Conservation (phyloP, 2,888 invertebrate species). For the Drosophila maculinotata region DNA sequence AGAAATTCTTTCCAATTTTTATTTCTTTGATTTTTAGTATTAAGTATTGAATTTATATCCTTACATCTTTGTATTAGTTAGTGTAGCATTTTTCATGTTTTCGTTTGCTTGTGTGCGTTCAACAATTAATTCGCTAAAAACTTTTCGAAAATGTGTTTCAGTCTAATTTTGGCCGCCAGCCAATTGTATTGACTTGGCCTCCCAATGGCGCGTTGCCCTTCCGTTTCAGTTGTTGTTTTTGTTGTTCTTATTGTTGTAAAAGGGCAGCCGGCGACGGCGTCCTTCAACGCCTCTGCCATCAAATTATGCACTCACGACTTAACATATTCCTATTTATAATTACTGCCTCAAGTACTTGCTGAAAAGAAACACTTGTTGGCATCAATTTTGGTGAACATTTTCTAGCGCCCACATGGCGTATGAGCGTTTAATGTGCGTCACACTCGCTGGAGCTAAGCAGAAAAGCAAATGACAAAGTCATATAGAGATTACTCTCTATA, state of each 20-base stretch:
- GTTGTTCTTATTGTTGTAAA: slow-evolving; percentile 40
- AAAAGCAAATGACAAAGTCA: slow-evolving; percentile 17
- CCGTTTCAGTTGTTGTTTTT: slow-evolving; percentile 27
- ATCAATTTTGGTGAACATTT: slow-evolving; percentile 13
- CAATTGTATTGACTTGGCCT: slow-evolving; percentile 76
- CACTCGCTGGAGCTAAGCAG: slow-evolving; percentile 59
- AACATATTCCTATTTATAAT: slow-evolving; percentile 25
- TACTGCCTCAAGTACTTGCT: slow-evolving; percentile 26
- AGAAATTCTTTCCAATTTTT: no score
- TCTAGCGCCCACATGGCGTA: slow-evolving; percentile 60
- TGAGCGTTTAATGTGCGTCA: slow-evolving; percentile 48
- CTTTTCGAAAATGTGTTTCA: slow-evolving; percentile 42
- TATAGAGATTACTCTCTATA: slow-evolving; percentile 4
- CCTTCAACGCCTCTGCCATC: slow-evolving; percentile 46
- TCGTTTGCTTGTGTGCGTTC: slow-evolving; percentile 21
- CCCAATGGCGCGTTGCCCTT: slow-evolving; percentile 58
- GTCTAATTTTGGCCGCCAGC: slow-evolving; percentile 64
- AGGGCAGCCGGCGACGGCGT: slow-evolving; percentile 58
- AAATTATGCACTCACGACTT: slow-evolving; percentile 32
- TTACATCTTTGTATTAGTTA: slow-evolving; percentile 1
- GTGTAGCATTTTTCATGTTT: slow-evolving; percentile 19
- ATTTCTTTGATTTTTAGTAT: no score
- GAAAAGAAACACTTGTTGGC: slow-evolving; percentile 53
- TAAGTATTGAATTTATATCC: no score
- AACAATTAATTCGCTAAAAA: slow-evolving; percentile 59